phyloP scores from a whole-genome alignment of 2,113 vertebrate species.

The Laticauda colubrina region DNA sequence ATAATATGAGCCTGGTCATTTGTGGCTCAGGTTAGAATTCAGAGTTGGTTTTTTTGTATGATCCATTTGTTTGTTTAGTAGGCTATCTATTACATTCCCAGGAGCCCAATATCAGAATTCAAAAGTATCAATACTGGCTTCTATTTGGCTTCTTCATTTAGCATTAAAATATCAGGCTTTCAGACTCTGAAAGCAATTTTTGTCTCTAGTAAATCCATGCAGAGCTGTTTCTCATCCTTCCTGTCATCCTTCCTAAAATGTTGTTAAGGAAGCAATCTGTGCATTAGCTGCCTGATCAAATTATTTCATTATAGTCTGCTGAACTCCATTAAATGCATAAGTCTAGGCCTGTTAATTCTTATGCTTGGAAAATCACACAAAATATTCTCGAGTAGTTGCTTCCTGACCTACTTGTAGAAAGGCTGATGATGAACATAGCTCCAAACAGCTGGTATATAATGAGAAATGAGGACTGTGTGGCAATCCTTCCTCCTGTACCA shows the following conservation, averaged over 20 bases:
- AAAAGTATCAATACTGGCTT: neutral
- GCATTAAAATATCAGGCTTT: constrained; percentile 7
- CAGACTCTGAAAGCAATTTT: constrained; percentile 20
- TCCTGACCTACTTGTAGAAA: neutral
- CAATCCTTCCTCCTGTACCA: neutral
- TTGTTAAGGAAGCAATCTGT: neutral
- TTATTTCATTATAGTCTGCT: neutral
- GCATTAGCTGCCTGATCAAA: neutral
- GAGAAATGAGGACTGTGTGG: neutral
- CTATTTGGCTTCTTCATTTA: neutral
- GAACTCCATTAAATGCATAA: neutral
- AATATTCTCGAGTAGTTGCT: neutral
- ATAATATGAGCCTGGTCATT: neutral
- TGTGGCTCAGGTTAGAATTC: neutral
- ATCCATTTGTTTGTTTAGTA: neutral
- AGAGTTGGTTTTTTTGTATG: neutral
- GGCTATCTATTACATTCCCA: neutral
- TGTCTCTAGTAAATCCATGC: constrained; percentile 19
- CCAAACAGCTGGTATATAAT: neutral
- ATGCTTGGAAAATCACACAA: neutral
- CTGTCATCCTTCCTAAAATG: neutral
- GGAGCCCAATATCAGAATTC: neutral
- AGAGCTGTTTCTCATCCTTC: neutral
- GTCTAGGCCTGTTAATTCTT: neutral
- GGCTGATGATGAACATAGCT: neutral